Evolutionary conservation across 2,888 invertebrate species (phyloP), one percentile per base, ranked within the genome.

Genomic region (Megastigmus dorsalis): DNA sequence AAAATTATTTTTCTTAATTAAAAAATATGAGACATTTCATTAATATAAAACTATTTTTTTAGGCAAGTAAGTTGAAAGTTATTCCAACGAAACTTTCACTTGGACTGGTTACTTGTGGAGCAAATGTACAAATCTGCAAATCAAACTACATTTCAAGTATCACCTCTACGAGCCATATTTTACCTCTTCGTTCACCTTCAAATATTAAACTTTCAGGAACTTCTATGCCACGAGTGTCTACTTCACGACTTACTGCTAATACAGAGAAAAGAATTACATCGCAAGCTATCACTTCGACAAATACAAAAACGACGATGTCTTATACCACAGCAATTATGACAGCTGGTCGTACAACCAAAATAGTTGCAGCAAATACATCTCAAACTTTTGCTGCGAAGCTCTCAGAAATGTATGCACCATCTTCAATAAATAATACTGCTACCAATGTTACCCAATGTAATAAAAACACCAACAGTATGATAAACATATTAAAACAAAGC

Each of bases 371-470:
- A 80, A 90, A 90, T 66, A 90, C 92, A n/a, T 90, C 91, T 57
- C 92, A 92, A 88, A 93, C 93, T 1, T 94, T 94, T 88, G 94
- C 94, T 18, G 93, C 93, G 69, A 94, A 94, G 87, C 89, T 94
- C 69, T 92, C 92, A 7, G 91, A 92, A 88, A 87, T 89, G 81
- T 55, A 74, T 48, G 88, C 89, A 80, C 84, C 85, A 78, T 81
- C 87, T 72, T 81, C 85, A 60, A 80, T 55, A 18, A 80, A 71
- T 71, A 79, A 84, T 77, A 62, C 43, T 77, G 80, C 81, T 74
- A 83, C 69, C 6, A 81, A 83, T 55, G 79, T 84, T 60, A 81
- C 81, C 79, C 85, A 83, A 76, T 81, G 83, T 43, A 82, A 81
- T 76, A 83, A 83, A 72, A 52, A 10, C 41, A 20, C 60, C 6